Conservation (phyloP, 2,888 invertebrate genomes). For the Dexiosoma caninum region DNA sequence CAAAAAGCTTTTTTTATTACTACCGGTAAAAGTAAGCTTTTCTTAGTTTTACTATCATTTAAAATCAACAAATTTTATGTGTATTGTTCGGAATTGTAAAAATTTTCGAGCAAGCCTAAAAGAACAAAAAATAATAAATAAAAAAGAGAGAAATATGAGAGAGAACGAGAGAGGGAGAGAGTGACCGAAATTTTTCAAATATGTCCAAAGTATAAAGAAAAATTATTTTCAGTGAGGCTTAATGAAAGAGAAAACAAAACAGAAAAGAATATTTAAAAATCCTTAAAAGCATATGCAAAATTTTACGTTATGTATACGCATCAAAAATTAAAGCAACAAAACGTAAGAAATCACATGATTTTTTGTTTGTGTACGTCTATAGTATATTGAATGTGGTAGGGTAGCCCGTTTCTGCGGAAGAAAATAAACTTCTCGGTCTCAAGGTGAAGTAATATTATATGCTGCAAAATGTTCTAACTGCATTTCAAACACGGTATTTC, state of each 20-base stretch:
- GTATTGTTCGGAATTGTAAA: not conserved
- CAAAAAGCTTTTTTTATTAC: not conserved
- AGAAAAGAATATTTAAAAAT: not conserved
- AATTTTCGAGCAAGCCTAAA: too few species aligned
- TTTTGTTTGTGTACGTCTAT: not conserved
- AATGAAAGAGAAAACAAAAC: not conserved
- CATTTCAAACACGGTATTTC: too few species aligned
- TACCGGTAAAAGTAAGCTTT: constrained; percentile 34
- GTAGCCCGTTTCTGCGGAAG: too few species aligned
- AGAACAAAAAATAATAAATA: too few species aligned
- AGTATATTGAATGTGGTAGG: not conserved
- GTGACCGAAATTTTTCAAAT: too few species aligned
- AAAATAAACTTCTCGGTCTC: too few species aligned
- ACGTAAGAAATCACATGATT: not conserved
- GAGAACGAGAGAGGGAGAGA: too few species aligned
- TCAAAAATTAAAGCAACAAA: not conserved
- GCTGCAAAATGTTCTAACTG: too few species aligned
- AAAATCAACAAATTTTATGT: not conserved
- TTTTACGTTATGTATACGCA: constrained; percentile 24
- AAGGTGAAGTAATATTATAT: too few species aligned
- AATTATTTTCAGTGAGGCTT: too few species aligned
- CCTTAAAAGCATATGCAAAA: not conserved
- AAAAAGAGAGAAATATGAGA: too few species aligned
- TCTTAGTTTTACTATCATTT: not conserved
- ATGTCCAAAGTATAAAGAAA: too few species aligned